Percentiles rank a stretch among this genome's conserved stretches.
Conservation (phyloP, 2,888 invertebrate genomes). For the Operophtera brumata region DNA sequence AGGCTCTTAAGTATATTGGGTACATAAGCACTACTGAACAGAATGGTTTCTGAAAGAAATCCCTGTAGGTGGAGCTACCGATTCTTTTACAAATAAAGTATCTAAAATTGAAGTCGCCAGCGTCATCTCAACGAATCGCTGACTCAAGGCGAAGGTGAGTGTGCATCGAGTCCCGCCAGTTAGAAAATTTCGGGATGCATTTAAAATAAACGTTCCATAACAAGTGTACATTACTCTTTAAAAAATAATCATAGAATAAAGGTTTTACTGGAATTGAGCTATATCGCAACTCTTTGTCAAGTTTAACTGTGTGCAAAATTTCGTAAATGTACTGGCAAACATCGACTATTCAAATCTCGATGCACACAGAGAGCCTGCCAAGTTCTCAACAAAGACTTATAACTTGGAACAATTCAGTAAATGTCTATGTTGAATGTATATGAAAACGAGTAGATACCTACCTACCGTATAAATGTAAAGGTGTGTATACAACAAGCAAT, state of each 20-base stretch:
- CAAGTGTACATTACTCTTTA: too few relatives aligned
- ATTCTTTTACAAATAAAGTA: too few relatives aligned
- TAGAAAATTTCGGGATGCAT: too few relatives aligned
- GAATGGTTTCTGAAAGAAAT: too few relatives aligned
- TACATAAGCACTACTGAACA: too few relatives aligned
- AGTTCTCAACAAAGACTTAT: conserved; percentile 31
- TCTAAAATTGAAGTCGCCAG: too few relatives aligned
- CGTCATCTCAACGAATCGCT: too few relatives aligned
- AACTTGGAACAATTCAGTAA: conserved; percentile 20
- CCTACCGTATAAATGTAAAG: neutral
- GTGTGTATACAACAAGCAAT: neutral
- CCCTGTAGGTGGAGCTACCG: too few relatives aligned
- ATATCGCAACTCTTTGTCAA: conserved; percentile 36
- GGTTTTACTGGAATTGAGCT: neutral
- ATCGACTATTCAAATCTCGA: conserved; percentile 33
- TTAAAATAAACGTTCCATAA: too few relatives aligned
- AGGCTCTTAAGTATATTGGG: too few relatives aligned
- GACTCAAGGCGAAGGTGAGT: too few relatives aligned
- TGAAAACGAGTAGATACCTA: conserved; percentile 8
- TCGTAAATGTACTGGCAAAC: conserved; percentile 40
- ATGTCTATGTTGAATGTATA: conserved; percentile 26
- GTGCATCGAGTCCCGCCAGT: too few relatives aligned
- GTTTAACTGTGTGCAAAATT: conserved; percentile 45
- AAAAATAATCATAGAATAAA: neutral
- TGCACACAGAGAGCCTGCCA: conserved; percentile 32